These are phyloP conservation scores for Thunnus maccoyii DNA, from an alignment of 2,113 vertebrate species.

Conservation along the genomic window DNA sequence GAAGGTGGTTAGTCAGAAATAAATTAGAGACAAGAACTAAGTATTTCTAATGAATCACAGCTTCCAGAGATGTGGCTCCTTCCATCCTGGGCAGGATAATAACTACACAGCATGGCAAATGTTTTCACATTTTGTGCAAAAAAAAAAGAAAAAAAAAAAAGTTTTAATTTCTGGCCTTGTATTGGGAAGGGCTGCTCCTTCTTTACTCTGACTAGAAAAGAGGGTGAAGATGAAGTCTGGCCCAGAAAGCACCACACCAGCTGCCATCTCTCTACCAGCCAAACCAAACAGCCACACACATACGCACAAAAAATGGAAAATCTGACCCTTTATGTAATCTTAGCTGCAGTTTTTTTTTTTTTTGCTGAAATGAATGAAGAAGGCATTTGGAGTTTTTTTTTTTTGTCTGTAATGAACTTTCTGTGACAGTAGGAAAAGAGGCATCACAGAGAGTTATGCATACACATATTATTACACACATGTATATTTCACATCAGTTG, in stretches of 20 bases:
- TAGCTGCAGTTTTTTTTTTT: constrained; percentile 50
- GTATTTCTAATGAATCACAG: constrained; percentile 21
- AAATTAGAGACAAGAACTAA: neutral
- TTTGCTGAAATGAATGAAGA: constrained; percentile 41
- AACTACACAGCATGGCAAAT: constrained; percentile 9
- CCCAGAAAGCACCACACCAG: constrained; percentile 51
- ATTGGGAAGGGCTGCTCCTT: neutral
- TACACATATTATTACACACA: neutral
- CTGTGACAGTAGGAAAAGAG: neutral
- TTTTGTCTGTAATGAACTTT: constrained; percentile 10
- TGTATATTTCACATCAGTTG: neutral
- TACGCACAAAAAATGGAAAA: constrained; percentile 68
- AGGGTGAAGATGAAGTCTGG: constrained; percentile 28
- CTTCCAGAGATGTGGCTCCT: neutral
- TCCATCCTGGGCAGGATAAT: neutral
- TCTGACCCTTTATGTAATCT: constrained; percentile 68
- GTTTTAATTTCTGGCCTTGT: constrained; percentile 9
- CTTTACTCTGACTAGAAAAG: constrained; percentile 24
- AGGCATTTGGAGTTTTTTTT: constrained; percentile 19
- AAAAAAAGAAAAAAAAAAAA: neutral
- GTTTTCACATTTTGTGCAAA: neutral
- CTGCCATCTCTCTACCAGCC: constrained; percentile 63
- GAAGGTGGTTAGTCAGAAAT: neutral
- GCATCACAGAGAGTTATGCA: neutral
- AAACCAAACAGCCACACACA: constrained; percentile 76